These are phyloP conservation scores for Geotrypetes seraphini DNA, from an alignment of 2,797 vertebrate genomes.

Conservation along the genomic window DNA sequence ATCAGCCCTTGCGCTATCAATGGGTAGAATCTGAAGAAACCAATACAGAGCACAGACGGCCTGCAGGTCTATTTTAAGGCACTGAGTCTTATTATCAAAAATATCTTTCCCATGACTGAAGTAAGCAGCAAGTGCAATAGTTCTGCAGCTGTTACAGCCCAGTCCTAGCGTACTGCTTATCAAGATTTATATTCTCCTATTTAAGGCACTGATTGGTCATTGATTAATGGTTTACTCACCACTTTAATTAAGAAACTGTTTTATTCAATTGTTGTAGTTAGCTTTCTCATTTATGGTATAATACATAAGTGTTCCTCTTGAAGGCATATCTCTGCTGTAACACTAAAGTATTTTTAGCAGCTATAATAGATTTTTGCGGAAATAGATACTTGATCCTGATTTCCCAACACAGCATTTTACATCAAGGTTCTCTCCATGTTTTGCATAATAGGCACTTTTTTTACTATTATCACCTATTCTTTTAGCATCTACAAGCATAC, in stretches of 20 bases:
- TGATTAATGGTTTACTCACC: conserved; percentile 11
- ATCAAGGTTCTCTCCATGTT: conserved; percentile 10
- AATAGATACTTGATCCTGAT: conserved; percentile 16
- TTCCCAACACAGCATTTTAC: no score
- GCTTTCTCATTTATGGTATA: not conserved
- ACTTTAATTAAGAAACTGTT: conserved; percentile 13
- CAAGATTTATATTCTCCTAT: conserved; percentile 3
- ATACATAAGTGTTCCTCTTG: not conserved
- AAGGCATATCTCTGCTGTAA: not conserved
- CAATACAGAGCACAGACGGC: no score
- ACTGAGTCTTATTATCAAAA: no score
- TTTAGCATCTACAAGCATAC: conserved; percentile 13
- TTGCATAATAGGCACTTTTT: conserved; percentile 13
- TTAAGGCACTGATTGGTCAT: not conserved
- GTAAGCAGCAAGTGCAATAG: not conserved
- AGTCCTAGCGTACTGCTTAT: not conserved
- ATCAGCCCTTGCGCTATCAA: no score
- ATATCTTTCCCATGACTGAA: no score
- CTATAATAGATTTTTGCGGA: conserved; percentile 5
- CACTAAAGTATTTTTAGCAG: conserved; percentile 4
- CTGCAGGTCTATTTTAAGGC: no score
- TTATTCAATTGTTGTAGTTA: conserved; percentile 3
- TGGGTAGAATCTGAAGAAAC: no score
- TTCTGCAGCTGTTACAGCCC: not conserved
- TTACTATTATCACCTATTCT: conserved; percentile 17